Evolutionary conservation across 2,888 invertebrate species (phyloP), one percentile per base, ranked within the genome.

Genomic region (Mantis religiosa): DNA sequence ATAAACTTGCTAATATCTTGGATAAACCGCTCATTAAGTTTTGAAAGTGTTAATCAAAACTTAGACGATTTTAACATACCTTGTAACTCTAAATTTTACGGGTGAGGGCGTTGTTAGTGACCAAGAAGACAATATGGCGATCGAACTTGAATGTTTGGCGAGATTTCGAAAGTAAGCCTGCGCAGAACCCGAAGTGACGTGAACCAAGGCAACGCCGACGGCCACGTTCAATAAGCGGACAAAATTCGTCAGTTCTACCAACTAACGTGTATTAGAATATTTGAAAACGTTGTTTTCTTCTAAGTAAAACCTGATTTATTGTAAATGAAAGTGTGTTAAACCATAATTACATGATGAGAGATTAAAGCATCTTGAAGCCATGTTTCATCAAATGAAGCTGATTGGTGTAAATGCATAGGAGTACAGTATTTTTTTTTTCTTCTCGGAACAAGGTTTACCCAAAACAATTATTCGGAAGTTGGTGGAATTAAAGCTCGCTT

Each of bases 31-130:
- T 15, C 54, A 71, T 71, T 20, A 1, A 71, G 54, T 71, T 71
- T 71, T 71, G 25, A 71, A 71, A 71, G 20, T 6, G 54, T 71
- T 71, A 71, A 54, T 54, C 54, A 15, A n/a, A 71, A 47, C 12
- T 85, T 47, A 8, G 28, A 15, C 27, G 30, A 30, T 84, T 30
- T 84, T 87, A 27, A 90, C 90, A 87, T 89, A 89, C 90, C 90
- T 89, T 88, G 54, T 89, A 90, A 90, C 90, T 90, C 90, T 88
- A 89, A 88, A 88, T 88, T 89, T 88, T 87, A 88, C 90, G 89
- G 87, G 89, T 89, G 90, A 90, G 90, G 90, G 90, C 90, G 90
- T 89, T 89, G 90, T 89, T 83, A 28, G 47, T 54, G 88, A 54
- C 41, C 87, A 82, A 88, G 89, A 87, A 89, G 89, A 87, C 89